Evolutionary conservation across 2,888 invertebrate genomes (phyloP).

Genomic region (Uropetala carovei): DNA sequence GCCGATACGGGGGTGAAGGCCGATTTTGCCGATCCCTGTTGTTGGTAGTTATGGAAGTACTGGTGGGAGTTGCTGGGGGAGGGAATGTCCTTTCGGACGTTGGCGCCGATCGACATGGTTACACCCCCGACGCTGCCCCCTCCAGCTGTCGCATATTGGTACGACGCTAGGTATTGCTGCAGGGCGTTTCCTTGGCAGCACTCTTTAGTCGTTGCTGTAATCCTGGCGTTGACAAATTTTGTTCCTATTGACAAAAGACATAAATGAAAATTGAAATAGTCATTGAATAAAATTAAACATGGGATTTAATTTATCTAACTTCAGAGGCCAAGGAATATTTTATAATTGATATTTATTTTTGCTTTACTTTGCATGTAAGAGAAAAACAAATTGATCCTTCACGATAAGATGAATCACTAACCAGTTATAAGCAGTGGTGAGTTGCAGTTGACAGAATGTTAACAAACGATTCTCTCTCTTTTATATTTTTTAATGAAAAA

Average conservation of each 20-base stretch:
- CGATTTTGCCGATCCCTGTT: slow-evolving; percentile 1
- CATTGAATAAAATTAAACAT: background rate
- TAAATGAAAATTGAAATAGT: background rate
- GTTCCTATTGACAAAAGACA: too few relatives aligned
- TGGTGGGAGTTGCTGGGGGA: background rate
- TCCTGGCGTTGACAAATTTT: background rate
- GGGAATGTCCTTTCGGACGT: background rate
- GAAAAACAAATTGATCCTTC: background rate
- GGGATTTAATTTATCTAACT: background rate
- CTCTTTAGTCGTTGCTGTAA: background rate
- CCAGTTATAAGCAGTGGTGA: background rate
- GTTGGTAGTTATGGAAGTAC: background rate
- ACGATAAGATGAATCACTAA: background rate
- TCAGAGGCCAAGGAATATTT: background rate
- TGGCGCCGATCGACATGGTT: background rate
- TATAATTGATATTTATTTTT: background rate
- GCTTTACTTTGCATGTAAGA: background rate
- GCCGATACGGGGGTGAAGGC: background rate
- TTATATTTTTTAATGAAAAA: too few relatives aligned
- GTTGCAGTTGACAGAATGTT: too few relatives aligned
- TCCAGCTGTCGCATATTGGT: slow-evolving; percentile 1
- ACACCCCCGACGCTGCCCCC: background rate
- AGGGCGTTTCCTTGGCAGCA: slow-evolving; percentile 20
- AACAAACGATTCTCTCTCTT: too few relatives aligned
- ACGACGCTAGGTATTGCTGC: background rate